phyloP scores from a whole-genome alignment of 2,797 vertebrate species.

The Chrysocyon brachyurus region DNA sequence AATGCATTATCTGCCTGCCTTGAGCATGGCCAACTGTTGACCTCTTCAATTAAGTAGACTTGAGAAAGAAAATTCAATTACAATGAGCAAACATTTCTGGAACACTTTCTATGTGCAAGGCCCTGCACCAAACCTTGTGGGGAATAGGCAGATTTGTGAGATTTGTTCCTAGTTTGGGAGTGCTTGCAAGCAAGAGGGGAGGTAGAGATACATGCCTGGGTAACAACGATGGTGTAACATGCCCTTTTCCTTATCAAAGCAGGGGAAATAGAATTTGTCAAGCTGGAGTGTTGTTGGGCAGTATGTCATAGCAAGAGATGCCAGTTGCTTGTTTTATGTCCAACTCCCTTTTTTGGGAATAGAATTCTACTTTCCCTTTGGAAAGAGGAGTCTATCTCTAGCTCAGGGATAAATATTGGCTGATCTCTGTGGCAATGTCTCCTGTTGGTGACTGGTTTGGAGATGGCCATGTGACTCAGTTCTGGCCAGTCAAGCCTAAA shows the following conservation, averaged over 20 bases:
- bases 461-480: not conserved
- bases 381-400: not conserved
- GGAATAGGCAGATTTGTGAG: constrained; percentile 1
- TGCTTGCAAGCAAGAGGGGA: not conserved
- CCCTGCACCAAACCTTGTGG: not conserved
- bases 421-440: not conserved
- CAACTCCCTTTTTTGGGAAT: not conserved
- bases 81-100: constrained; percentile 74
- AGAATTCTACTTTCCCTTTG: not conserved
- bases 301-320: not conserved
- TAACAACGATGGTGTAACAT: not conserved
- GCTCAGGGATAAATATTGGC: not conserved
- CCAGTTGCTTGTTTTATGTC: not conserved
- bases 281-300: not conserved
- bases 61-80: constrained; percentile 81
- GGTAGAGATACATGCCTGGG: not conserved
- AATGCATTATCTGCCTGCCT: constrained; percentile 80
- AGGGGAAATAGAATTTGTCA: not conserved
- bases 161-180: not conserved
- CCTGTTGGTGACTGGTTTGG: not conserved
- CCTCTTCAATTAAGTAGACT: constrained; percentile 78
- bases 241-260: not conserved
- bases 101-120: constrained; percentile 38
- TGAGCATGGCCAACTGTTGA: constrained; percentile 79
- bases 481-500: not conserved